Evolutionary conservation across 2,113 vertebrate genomes (phyloP), one percentile per base, ranked within the genome.

Genomic region (Eulacestoma nigropectus): DNA sequence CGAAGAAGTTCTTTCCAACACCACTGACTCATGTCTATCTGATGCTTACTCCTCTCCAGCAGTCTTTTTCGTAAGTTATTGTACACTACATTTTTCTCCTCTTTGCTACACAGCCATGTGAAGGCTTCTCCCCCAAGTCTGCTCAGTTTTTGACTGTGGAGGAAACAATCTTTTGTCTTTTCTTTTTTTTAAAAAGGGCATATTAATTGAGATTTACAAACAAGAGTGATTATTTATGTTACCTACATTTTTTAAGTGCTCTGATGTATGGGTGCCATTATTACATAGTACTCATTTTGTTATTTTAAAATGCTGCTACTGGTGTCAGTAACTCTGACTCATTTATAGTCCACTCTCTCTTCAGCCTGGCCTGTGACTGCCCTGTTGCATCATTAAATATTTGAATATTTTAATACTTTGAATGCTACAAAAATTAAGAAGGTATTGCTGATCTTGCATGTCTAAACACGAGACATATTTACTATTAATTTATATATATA

Each of bases 61-160:
- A 78, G 6, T 13, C 39, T 26, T 84, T 42, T 55, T 13, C 41
- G 42, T 33, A 60, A 84, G 7, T 13, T 90, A 7, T 11, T 13
- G 8, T 9, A 16, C 17, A 29, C 3, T 52, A 10, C 11, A 10
- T 64, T 50, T 60, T 77, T 19, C 20, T 59, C 17, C 23, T 82
- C 10, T 70, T 56, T 56, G 10, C 5, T 56, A 39, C 9, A 9
- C 11, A 55, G 15, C 6, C 1, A 0, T 26, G 3, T 37, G 39
- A 57, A 68, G 9, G 5, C 10, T 76, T 53, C 29, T 91, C 3
- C 9, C 11, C 8, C 20, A 46, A 6, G 4, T 46, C 57, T 68
- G 42, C 19, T 70, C 14, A 30, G 26, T 6, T 80, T 30, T 44
- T 83, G 39, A 50, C 29, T n/a, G 29, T 27, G 19, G 20, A 76